Evolutionary conservation across 1,140 invertebrate species (phyloP).

Genomic region (Drosophila lini): DNA sequence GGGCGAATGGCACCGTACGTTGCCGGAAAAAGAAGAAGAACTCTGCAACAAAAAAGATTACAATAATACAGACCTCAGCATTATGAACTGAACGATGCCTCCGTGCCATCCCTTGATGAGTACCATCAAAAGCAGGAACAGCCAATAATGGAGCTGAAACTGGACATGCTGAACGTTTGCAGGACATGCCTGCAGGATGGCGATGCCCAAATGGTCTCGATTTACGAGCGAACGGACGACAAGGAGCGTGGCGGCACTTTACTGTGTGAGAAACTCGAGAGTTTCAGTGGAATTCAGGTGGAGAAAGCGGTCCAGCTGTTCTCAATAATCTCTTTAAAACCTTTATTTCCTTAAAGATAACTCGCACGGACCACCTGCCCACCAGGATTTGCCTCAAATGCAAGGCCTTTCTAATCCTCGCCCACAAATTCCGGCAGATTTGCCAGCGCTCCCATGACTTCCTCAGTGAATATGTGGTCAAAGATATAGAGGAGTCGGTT

Average conservation of each 20-base stretch:
- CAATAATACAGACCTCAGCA: neutral
- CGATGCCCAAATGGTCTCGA: constrained; percentile 71
- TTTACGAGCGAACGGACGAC: constrained; percentile 57
- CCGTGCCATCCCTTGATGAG: neutral
- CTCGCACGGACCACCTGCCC: constrained; percentile 53
- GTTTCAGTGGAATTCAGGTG: constrained; percentile 69
- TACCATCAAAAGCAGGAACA: neutral
- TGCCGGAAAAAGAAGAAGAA: constrained; percentile 4
- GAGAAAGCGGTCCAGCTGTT: neutral
- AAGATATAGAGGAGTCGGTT: constrained; percentile 12
- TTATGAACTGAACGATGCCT: neutral
- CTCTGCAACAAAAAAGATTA: neutral
- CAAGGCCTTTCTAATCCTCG: constrained; percentile 62
- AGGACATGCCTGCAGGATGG: constrained; percentile 74
- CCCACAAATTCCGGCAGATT: constrained; percentile 74
- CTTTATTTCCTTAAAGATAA: constrained; percentile 30
- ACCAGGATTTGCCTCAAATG: constrained; percentile 68
- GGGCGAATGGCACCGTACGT: constrained; percentile 8
- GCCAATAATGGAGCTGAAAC: constrained; percentile 19
- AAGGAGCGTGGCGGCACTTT: constrained; percentile 27
- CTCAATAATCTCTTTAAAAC: neutral
- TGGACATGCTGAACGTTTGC: constrained; percentile 58
- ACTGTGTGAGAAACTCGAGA: constrained; percentile 74
- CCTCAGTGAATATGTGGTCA: constrained; percentile 62
- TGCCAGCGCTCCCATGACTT: constrained; percentile 74